These are phyloP conservation scores for Chiroxiphia lanceolata DNA, from an alignment of 2,797 vertebrate species.

Conservation along the genomic window DNA sequence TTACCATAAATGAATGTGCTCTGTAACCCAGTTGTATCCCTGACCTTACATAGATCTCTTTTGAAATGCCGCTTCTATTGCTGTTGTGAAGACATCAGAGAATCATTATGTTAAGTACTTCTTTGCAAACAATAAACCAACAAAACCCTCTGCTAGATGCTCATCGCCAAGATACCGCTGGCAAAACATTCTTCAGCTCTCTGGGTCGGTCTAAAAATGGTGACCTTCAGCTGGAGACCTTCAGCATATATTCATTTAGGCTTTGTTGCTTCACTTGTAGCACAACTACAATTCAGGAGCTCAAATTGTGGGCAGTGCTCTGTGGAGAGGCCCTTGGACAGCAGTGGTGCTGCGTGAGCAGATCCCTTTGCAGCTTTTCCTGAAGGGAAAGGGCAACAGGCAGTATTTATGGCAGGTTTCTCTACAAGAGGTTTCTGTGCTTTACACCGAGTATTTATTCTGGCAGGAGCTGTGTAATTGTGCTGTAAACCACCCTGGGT, in stretches of 20 bases:
- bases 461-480: neutral
- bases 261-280: neutral
- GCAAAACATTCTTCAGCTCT: neutral
- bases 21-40: neutral
- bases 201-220: accelerated
- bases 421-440: neutral
- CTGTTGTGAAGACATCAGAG: slow-evolving; percentile 52
- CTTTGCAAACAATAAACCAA: slow-evolving; percentile 58
- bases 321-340: neutral
- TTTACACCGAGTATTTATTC: neutral
- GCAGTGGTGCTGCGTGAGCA: neutral
- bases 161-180: neutral
- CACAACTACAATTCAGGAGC: neutral
- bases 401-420: neutral
- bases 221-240: neutral
- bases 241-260: neutral
- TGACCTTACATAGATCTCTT: neutral
- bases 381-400: accelerated
- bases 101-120: slow-evolving; percentile 24
- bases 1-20: neutral
- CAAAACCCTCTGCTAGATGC: neutral
- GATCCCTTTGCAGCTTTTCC: neutral
- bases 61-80: neutral
- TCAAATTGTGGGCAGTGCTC: neutral
- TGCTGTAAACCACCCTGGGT: slow-evolving; percentile 14